Evolutionary conservation across 2,113 vertebrate genomes (phyloP).

Genomic region (Mobula hypostoma): DNA sequence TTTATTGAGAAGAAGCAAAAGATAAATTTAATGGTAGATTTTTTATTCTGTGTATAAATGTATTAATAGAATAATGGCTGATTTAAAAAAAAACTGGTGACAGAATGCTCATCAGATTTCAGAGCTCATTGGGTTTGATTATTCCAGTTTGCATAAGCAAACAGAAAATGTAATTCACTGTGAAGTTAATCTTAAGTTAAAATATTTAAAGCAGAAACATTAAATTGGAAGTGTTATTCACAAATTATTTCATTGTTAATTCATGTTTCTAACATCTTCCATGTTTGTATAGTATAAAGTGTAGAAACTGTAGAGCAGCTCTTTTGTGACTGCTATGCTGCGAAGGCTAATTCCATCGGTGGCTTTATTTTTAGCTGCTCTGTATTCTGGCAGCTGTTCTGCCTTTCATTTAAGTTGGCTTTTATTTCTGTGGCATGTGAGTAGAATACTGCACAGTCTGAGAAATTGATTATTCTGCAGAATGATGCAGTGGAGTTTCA

Average conservation of each 20-base stretch:
- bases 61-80: not conserved
- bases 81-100: slow-evolving; percentile 51
- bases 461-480: slow-evolving; percentile 52
- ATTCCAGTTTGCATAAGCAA: not conserved
- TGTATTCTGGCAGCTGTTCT: slow-evolving; percentile 47
- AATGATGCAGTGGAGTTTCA: slow-evolving; percentile 40
- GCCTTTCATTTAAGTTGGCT: slow-evolving; percentile 50
- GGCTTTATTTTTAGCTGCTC: slow-evolving; percentile 58
- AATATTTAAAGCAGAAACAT: not conserved
- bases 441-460: slow-evolving; percentile 52
- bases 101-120: slow-evolving; percentile 52
- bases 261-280: slow-evolving; percentile 38
- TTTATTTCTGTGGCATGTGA: slow-evolving; percentile 54
- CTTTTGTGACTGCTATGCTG: slow-evolving; percentile 42
- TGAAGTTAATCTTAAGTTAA: not conserved
- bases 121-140: slow-evolving; percentile 40
- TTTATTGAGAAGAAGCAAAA: not conserved
- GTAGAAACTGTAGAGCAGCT: slow-evolving; percentile 41
- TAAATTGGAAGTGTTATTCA: slow-evolving; percentile 15
- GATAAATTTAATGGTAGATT: not conserved
- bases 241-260: slow-evolving; percentile 13
- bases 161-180: not conserved
- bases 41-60: not conserved
- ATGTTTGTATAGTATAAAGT: slow-evolving; percentile 30
- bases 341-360: slow-evolving; percentile 44